Evolutionary conservation across 2,797 vertebrate genomes (phyloP), one percentile per base, ranked within the genome.

Genomic region (Sebastes itinus): DNA sequence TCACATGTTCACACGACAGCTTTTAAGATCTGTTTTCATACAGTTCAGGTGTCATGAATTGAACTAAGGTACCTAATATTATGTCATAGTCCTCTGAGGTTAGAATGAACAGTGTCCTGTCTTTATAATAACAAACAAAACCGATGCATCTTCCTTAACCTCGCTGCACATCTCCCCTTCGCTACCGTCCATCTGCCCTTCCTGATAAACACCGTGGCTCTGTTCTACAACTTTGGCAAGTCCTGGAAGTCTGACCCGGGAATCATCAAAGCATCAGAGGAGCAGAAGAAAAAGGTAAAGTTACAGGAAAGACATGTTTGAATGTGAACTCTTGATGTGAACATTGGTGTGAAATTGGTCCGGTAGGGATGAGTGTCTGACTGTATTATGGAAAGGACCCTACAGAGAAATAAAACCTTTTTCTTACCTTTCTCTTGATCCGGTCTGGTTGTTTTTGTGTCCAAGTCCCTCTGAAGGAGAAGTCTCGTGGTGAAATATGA

Each of bases 221-320:
- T 99, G 90, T 99, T 99, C 94, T 99, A 99, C 95, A 99, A 99
- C 95, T 99, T 99, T 81, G 98, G 98, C 59, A 99, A 99, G 86
- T 99, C 99, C 80, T 99, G 99, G 99, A 99, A 99, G 88, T 99
- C 98, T 18, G 99, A 99, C 90, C 98, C 98, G 1, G 99, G 99
- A 76, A 99, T 99, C 83, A 99, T 99, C 93, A 99, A 99, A 96
- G 99, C 99, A 10, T 98, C 98, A 0, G 99, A 99, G 94, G 98
- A 99, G 89, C 99, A 99, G 92, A 99, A 99, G 96, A 99, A 99
- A 92, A 99, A 99, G 98, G 98, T 99, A 90, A 94, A 68, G 12
- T 11, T 8, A 1, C 9, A 28, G 14, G 5, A 23, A 52, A 18
- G 0, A 32, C 16, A 2, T 4, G 7, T 46, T 30, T 16, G 7